Evolutionary conservation across 2,113 vertebrate genomes (phyloP).

Genomic region (Platichthys flesus): DNA sequence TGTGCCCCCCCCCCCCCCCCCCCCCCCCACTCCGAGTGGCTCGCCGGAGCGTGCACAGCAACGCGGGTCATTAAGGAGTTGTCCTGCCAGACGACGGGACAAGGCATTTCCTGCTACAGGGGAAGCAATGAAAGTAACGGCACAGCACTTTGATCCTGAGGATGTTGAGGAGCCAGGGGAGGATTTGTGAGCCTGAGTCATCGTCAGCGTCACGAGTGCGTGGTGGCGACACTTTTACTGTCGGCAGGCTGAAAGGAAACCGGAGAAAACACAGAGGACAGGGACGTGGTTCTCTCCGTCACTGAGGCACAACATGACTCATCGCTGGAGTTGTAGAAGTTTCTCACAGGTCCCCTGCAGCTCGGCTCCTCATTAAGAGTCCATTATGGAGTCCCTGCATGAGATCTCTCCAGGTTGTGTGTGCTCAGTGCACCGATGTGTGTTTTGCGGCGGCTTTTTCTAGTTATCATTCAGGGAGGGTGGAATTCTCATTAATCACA

Average conservation of each 20-base stretch:
- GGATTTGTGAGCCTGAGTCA: slow-evolving; percentile 69
- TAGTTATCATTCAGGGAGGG: slow-evolving; percentile 65
- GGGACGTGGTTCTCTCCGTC: slow-evolving; percentile 38
- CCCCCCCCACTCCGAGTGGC: slow-evolving; percentile 35
- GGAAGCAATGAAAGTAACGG: slow-evolving; percentile 71
- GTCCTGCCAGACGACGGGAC: slow-evolving; percentile 70
- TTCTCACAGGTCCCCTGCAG: slow-evolving; percentile 60
- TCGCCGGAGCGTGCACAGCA: slow-evolving; percentile 37
- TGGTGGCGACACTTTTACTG: slow-evolving; percentile 67
- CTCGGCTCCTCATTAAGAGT: slow-evolving; percentile 54
- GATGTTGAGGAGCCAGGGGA: slow-evolving; percentile 59
- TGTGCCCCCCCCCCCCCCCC: slow-evolving; percentile 50
- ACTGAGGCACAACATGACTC: background rate
- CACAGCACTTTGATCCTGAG: slow-evolving; percentile 70
- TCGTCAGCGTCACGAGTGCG: slow-evolving; percentile 51
- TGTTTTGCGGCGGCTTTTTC: slow-evolving; percentile 39
- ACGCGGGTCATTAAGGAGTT: slow-evolving; percentile 72
- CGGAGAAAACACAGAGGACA: slow-evolving; percentile 38
- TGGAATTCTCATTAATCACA: slow-evolving; percentile 73
- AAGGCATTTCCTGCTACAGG: slow-evolving; percentile 73
- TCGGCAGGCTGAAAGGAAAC: slow-evolving; percentile 64
- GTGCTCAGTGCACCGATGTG: slow-evolving; percentile 18
- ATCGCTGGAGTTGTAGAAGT: slow-evolving; percentile 57
- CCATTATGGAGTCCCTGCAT: slow-evolving; percentile 43
- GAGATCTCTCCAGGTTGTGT: slow-evolving; percentile 20